phyloP scores from a whole-genome alignment of 1,140 invertebrate species.

The Pseudomyrmex concolor region DNA sequence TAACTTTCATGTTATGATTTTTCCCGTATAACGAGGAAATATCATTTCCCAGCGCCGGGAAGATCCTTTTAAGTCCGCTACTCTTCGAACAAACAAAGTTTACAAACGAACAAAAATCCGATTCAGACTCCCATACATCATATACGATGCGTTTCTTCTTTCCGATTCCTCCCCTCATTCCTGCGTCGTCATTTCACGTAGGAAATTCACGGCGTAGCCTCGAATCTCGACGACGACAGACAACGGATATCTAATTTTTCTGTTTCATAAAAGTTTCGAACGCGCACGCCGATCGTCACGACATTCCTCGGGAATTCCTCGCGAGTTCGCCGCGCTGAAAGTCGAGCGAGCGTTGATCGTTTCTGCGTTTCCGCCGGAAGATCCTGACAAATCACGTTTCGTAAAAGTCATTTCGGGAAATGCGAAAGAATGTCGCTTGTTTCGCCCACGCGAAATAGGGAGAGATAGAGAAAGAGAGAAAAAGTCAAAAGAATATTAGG shows the following conservation, averaged over 20 bases:
- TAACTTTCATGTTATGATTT: slow-evolving; percentile 44
- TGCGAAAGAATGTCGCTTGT: slow-evolving; percentile 31
- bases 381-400: slow-evolving; percentile 73
- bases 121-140: slow-evolving; percentile 81
- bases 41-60: slow-evolving; percentile 66
- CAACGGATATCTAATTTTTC: slow-evolving; percentile 82
- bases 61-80: slow-evolving; percentile 71
- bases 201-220: slow-evolving; percentile 61
- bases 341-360: slow-evolving; percentile 68
- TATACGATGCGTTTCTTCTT: slow-evolving; percentile 70
- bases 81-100: slow-evolving; percentile 78
- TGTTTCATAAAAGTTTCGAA: slow-evolving; percentile 78
- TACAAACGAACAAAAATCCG: slow-evolving; percentile 83
- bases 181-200: slow-evolving; percentile 33
- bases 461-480: not conserved
- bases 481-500: not conserved
- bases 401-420: slow-evolving; percentile 48
- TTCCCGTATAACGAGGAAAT: slow-evolving; percentile 69
- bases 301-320: slow-evolving; percentile 78
- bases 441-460: not conserved
- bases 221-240: slow-evolving; percentile 54
- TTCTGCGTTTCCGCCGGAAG: slow-evolving; percentile 72
- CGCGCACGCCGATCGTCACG: slow-evolving; percentile 72
- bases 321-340: slow-evolving; percentile 34
- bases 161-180: slow-evolving; percentile 30